Evolutionary conservation across 2,113 vertebrate species (phyloP).

Genomic region (Coregonus clupeaformis): DNA sequence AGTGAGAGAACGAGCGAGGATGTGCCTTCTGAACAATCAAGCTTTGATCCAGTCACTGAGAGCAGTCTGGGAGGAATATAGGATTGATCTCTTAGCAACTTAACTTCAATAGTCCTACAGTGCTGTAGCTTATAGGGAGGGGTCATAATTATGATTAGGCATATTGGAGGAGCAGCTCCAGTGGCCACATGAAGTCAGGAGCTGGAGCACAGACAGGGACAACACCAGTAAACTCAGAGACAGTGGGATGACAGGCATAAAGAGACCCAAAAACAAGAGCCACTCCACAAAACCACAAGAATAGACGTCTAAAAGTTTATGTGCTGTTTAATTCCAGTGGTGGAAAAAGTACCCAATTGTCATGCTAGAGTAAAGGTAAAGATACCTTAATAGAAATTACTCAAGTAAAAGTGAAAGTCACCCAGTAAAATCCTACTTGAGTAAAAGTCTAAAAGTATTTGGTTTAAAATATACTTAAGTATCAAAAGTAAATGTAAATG

Average conservation of each 20-base stretch:
- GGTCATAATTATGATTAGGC: not conserved
- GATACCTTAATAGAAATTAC: no score
- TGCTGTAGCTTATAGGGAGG: no score
- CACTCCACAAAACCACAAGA: conserved; percentile 17
- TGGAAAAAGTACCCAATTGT: no score
- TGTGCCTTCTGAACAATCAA: no score
- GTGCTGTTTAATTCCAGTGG: conserved; percentile 16
- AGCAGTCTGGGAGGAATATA: no score
- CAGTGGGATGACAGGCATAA: not conserved
- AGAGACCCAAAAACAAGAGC: not conserved
- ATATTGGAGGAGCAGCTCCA: not conserved
- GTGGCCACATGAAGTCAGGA: conserved; percentile 5
- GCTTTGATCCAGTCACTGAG: no score
- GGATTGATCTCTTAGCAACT: not conserved
- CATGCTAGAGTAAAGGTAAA: no score
- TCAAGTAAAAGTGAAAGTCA: no score
- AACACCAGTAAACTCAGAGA: not conserved
- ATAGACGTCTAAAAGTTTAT: conserved; percentile 20
- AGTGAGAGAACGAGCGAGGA: not conserved
- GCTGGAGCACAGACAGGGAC: not conserved
- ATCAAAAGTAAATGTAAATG: no score
- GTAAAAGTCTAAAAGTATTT: no score
- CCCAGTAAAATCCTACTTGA: no score
- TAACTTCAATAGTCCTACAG: not conserved
- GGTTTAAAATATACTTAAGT: no score